Evolutionary conservation across 2,888 invertebrate genomes (phyloP), one percentile per base, ranked within the genome.

Genomic region (Melanostoma scalare): DNA sequence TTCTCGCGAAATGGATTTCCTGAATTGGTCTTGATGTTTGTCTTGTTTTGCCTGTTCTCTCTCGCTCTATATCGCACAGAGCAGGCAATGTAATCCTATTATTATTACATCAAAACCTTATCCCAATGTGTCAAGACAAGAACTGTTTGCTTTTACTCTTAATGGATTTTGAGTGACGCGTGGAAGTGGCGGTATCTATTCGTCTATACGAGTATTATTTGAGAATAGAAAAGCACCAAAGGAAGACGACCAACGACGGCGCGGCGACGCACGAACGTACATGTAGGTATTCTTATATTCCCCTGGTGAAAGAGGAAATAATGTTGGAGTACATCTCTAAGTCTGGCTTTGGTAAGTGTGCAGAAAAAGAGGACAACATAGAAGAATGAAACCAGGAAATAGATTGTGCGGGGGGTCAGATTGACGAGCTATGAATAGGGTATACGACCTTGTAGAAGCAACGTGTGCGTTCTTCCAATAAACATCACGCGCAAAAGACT

Each of bases 101-200:
- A 84, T 84, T 79, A 84, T 79, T 71, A 84, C 74, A 84, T 84
- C 84, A 84, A 79, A 71, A 61, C 58, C 71, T 67, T 79, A 79
- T 84, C 84, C 63, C 55, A 71, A 84, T 75, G 84, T 84, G 79
- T 79, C 84, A 84, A 78, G 84, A 71, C 74, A 20, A 55, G 74
- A 79, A 79, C 67, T 79, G 75, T 84, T 79, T 84, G 84, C 79
- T 79, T 84, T 84, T 84, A 60, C 79, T 79, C 79, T 75, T 84
- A 79, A 84, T 84, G 78, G 84, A 53, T 69, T 69, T 78, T 79
- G 79, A 84, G 74, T 84, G 84, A 84, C 79, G 61, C 55, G 71
- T 71, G 65, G 53, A 75, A 84, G 79, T 84, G 74, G 60, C 52
- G 65, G 38, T 74, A 79, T 84, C 73, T 84, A 68, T 79, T 73